These are phyloP conservation scores for Xylocampa areola DNA, from an alignment of 2,888 invertebrate species.

Conservation along the genomic window DNA sequence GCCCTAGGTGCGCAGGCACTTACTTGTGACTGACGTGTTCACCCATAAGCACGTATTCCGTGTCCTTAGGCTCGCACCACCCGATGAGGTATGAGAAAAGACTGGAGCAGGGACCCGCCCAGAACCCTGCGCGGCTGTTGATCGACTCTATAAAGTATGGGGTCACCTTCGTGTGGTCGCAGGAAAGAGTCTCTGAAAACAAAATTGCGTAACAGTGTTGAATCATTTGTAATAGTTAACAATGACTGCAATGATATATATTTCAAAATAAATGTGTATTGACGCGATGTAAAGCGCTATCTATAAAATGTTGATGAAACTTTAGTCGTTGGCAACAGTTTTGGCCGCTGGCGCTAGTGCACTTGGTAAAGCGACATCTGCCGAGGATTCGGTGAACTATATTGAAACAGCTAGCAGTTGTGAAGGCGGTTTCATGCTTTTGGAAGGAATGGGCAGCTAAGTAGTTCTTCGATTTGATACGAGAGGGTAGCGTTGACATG, in stretches of 20 bases:
- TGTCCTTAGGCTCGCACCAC: slow-evolving; percentile 94
- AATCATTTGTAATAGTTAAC: not conserved
- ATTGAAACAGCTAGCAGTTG: not conserved
- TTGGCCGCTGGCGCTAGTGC: slow-evolving; percentile 15
- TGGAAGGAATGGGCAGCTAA: not conserved
- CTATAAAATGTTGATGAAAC: slow-evolving; percentile 25
- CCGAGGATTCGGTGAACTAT: not conserved
- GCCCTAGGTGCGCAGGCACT: slow-evolving; percentile 68
- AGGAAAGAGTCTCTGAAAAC: slow-evolving; percentile 94
- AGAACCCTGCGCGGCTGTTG: slow-evolving; percentile 94
- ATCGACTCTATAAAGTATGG: slow-evolving; percentile 97
- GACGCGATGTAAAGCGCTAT: slow-evolving; percentile 25
- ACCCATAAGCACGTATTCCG: slow-evolving; percentile 96
- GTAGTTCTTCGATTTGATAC: not conserved
- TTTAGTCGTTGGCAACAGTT: not conserved
- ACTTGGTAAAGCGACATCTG: slow-evolving; percentile 20
- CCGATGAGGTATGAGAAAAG: slow-evolving; percentile 95
- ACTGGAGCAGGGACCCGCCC: slow-evolving; percentile 95
- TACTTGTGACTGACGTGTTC: slow-evolving; percentile 94
- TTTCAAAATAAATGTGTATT: not conserved
- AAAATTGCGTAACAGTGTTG: not conserved
- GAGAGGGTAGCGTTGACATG: slow-evolving; percentile 12
- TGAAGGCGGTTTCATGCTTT: not conserved
- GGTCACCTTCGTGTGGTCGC: slow-evolving; percentile 97
- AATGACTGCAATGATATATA: not conserved